Base-by-base conservation (phyloP, 92 coral and sea anemone genomes). In the Bergia sp. region DNA sequence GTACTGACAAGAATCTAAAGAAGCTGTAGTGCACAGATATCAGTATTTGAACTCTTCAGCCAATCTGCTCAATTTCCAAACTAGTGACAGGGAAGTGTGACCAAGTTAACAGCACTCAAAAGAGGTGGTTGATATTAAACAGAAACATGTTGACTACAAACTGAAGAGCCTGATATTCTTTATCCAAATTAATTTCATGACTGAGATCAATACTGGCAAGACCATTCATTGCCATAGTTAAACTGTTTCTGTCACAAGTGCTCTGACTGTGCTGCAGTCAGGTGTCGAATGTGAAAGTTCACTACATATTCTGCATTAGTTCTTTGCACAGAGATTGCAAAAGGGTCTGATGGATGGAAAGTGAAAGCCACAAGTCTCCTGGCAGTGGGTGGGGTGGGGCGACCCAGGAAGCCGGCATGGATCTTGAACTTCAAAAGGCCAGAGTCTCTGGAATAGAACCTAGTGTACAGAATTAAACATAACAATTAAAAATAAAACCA, bases 301-400 rank as follows among this genome's bases (percentile, higher is more conserved):
- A 97, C 99, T n/a, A 97, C 99, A 94, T 97, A 97, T 77, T 97
- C 99, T 77, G 99, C 94, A 88, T 97, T 97, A n/a, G 99, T 97
- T 76, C 98, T 95, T 81, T 97, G 99, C 44, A 97, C 99, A 42
- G 99, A 97, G 83, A 97, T 97, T 20, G 98, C 99, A 92, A 97
- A 97, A 7, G 99, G 99, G 71, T 96, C 98, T 65, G 93, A 91
- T 11, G 99, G 99, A 76, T 97, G 99, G 86, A 97, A 97, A 12
- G 99, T 97, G 88, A 97, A 97, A 39, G 99, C 99, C 71, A 97
- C 99, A 77, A 97, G 93, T 50, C 99, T 88, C 66, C 98, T 91
- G 15, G 98, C 99, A 66, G 99, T 91, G 53, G 99, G 99, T 69
- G 99, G 99, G 50, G 98, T 92, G 12, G 99, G 99, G 6, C 99